Evolutionary conservation across 2,113 vertebrate genomes (phyloP).

Genomic region (Rattus rattus): DNA sequence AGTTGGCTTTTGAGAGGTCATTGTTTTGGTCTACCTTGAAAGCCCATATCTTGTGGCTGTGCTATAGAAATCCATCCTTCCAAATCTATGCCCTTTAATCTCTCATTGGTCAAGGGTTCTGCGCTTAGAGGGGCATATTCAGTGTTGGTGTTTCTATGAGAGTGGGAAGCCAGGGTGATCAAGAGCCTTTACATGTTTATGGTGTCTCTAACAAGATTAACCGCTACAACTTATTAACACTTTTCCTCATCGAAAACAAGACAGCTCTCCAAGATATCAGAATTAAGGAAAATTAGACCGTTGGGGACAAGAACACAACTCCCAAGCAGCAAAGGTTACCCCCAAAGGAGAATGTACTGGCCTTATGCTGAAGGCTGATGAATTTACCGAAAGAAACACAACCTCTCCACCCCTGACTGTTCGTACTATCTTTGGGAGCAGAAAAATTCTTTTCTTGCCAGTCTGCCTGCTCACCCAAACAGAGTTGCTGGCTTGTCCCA

Average conservation of each 20-base stretch:
- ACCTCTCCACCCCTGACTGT: background rate
- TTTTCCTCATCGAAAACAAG: background rate
- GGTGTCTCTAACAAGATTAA: background rate
- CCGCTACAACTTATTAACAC: background rate
- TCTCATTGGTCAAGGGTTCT: background rate
- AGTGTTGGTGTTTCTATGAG: background rate
- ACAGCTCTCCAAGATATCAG: constrained; percentile 8
- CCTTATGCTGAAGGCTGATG: background rate
- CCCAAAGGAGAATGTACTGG: background rate
- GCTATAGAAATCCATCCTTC: background rate
- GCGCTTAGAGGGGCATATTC: background rate
- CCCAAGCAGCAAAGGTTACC: background rate
- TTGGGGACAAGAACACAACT: background rate
- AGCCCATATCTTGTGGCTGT: background rate
- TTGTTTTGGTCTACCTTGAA: background rate
- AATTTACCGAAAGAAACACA: constrained; percentile 27
- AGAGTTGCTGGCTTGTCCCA: constrained; percentile 43
- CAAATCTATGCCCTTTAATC: background rate
- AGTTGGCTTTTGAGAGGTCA: background rate
- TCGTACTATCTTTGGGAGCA: constrained; percentile 52
- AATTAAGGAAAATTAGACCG: constrained; percentile 9
- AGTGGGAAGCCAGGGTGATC: background rate
- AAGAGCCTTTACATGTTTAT: background rate
- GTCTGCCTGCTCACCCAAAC: constrained; percentile 39
- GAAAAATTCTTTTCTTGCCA: background rate